These are phyloP conservation scores for Plagiodera versicolora DNA, from an alignment of 2,888 invertebrate genomes.

Conservation along the genomic window DNA sequence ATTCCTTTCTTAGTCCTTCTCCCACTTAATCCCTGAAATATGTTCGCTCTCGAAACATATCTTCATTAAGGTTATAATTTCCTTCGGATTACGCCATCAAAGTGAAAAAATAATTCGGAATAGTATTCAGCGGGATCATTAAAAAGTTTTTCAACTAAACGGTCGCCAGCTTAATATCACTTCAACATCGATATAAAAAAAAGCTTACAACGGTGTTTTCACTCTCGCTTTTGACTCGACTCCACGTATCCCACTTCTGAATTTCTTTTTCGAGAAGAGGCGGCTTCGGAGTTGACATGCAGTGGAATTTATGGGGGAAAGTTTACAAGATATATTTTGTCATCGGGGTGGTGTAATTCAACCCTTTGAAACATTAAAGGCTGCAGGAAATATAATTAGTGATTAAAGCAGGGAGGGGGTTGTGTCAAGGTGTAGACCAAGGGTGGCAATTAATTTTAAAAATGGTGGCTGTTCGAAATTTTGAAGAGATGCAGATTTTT, in stretches of 20 bases:
- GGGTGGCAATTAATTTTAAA: no score
- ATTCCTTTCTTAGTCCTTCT: slow-evolving; percentile 14
- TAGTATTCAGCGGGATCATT: slow-evolving; percentile 38
- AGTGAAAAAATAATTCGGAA: slow-evolving; percentile 41
- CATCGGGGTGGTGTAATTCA: slow-evolving; percentile 37
- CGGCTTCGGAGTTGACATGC: slow-evolving; percentile 4
- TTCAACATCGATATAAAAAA: slow-evolving; percentile 41
- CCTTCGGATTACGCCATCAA: slow-evolving; percentile 42
- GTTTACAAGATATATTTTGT: slow-evolving; percentile 42
- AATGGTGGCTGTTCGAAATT: no score
- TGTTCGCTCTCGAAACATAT: slow-evolving; percentile 35
- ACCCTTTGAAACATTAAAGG: slow-evolving; percentile 45
- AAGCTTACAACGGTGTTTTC: slow-evolving; percentile 9
- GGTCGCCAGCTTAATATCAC: slow-evolving; percentile 42
- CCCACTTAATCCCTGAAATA: slow-evolving; percentile 24
- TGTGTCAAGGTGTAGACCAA: no score
- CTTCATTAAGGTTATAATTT: slow-evolving; percentile 42
- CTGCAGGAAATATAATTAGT: slow-evolving; percentile 46
- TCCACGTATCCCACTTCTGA: slow-evolving; percentile 24
- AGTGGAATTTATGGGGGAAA: slow-evolving; percentile 21
- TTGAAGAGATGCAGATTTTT: no score
- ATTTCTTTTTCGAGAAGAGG: neutral
- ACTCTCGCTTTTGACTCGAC: neutral
- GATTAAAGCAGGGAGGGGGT: slow-evolving; percentile 35
- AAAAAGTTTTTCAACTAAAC: slow-evolving; percentile 42